Conservation (phyloP, 2,113 vertebrate species). For the Sialia sialis region DNA sequence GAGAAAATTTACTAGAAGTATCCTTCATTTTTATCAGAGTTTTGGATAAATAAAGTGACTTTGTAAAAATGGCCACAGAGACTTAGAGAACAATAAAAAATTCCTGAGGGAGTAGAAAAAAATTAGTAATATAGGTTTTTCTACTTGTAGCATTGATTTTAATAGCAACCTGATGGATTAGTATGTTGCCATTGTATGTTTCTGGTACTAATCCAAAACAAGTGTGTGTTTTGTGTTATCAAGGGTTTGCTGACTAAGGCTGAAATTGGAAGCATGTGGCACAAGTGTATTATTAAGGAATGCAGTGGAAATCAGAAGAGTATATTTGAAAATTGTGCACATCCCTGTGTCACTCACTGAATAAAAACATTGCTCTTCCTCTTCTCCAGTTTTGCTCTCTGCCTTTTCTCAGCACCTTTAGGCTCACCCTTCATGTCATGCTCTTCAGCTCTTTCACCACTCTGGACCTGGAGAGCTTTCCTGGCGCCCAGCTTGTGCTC, state of each 20-base stretch:
- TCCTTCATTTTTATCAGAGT: neutral
- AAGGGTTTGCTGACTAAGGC: neutral
- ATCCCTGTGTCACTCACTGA: neutral
- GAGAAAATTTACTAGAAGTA: neutral
- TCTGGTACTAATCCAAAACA: neutral
- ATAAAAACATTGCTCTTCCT: neutral
- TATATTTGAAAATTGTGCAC: neutral
- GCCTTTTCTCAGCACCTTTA: neutral
- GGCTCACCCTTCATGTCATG: neutral
- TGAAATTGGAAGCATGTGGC: neutral
- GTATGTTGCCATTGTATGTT: rapidly evolving
- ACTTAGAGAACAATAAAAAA: neutral
- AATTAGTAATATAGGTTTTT: neutral
- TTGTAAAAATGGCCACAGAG: neutral
- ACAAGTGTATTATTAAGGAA: neutral
- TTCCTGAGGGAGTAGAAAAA: neutral
- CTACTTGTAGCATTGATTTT: neutral
- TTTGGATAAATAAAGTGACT: neutral
- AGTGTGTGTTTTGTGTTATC: neutral
- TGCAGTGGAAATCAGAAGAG: neutral
- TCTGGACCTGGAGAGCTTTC: neutral
- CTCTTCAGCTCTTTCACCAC: neutral
- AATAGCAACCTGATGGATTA: neutral
- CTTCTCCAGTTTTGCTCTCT: neutral
- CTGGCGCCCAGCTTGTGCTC: neutral